Conservation (phyloP, 2,113 vertebrate genomes). For the Xenotilapia longispinis region DNA sequence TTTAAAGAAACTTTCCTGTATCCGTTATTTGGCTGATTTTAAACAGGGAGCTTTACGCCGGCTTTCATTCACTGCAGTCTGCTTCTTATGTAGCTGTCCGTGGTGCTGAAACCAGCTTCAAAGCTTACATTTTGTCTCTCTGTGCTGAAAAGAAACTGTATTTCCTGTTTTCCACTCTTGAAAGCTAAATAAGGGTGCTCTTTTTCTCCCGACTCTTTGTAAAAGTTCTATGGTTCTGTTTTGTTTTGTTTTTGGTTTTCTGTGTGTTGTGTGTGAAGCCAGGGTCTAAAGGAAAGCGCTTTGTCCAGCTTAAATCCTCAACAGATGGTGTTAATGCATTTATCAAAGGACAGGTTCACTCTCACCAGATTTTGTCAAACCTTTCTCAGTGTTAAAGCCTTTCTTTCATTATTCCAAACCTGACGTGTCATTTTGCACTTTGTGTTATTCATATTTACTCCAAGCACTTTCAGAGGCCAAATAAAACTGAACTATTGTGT, state of each 20-base stretch:
- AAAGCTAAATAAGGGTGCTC: not conserved
- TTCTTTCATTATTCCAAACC: not conserved
- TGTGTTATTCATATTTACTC: not conserved
- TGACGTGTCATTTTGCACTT: not conserved
- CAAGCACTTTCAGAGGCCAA: not conserved
- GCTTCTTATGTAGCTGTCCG: constrained; percentile 17
- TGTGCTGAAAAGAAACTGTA: constrained; percentile 4
- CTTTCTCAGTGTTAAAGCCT: not conserved
- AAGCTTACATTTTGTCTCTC: not conserved
- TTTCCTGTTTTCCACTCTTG: not conserved
- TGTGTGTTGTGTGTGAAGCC: not conserved
- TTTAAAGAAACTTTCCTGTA: not conserved
- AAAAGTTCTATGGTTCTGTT: not conserved
- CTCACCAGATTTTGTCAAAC: not conserved
- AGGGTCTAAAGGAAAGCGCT: not conserved
- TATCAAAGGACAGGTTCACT: not conserved
- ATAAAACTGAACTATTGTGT: not conserved
- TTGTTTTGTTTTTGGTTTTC: not conserved
- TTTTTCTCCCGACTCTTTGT: not conserved
- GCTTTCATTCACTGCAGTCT: not conserved
- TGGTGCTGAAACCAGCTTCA: constrained; percentile 22
- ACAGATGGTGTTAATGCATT: constrained; percentile 6
- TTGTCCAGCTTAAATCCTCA: not conserved
- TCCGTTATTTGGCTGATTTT: not conserved
- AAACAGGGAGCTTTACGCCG: rapidly evolving